Evolutionary conservation across 1,140 invertebrate species (phyloP), one percentile per base, ranked within the genome.

Genomic region (Cherax quadricarinatus): DNA sequence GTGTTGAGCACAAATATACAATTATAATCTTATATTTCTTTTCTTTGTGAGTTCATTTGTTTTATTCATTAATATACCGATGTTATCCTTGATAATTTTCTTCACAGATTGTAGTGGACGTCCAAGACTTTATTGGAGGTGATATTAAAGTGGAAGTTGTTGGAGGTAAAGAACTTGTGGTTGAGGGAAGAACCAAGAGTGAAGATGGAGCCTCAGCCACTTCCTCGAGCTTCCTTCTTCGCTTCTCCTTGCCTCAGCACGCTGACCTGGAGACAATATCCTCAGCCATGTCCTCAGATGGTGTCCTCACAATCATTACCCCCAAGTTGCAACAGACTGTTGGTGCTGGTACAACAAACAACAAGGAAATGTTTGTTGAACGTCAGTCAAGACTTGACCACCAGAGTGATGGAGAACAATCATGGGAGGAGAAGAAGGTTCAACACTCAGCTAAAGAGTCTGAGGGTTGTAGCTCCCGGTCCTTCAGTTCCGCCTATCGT

Each of bases 271-370:
- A 51, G 53, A 79, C 57, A 21, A 81, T 89, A 30, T 81, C 53
- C 78, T 89, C 87, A 12, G 79, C 60, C 53, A 80, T 89, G 87
- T 88, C 86, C 7, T 88, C 86, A 16, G 86, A 88, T 16, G 86
- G 86, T 21, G 73, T 88, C n/a, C 86, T 89, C 87, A 89, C 87
- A 49, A 82, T 89, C 79, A 70, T 73, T n/a, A 24, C 80, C 4
- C 87, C 87, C 9, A 89, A 89, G 49, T 14, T 88, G n/a, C 60
- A 86, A 9, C 24, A 73, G 4, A 21, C 24, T 14, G 21, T 24
- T 16, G n/a, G 5, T 7, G 4, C 53, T 24, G 30, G 9, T 9
- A 10, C 82, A 24, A 10, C 53, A 14, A 57, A 16, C 9, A 16
- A 30, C 53, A 84, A 62, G 53, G n/a, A 75, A 30, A 62, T n/a